Conservation (phyloP, 2,888 invertebrate species). For the Sceliomorpha sp. region DNA sequence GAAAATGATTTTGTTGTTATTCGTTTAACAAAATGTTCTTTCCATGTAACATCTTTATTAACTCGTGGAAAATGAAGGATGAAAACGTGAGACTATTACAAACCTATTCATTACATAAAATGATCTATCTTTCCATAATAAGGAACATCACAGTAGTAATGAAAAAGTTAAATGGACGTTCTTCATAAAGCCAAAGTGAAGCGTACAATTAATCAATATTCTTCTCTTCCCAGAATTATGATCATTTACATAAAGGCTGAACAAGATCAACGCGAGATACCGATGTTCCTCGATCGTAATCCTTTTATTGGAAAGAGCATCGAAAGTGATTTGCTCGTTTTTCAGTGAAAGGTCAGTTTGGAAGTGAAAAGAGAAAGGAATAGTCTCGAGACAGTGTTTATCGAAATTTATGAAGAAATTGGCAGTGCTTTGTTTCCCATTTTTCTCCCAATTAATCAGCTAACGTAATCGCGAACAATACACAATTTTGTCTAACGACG, state of each 20-base stretch:
- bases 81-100: too few relatives aligned
- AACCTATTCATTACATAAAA: too few relatives aligned
- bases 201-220: conserved; percentile 44
- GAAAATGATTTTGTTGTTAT: too few relatives aligned
- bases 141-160: conserved; percentile 4
- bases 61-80: too few relatives aligned
- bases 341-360: conserved; percentile 67
- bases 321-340: conserved; percentile 55
- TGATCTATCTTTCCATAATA: background rate
- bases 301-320: conserved; percentile 55
- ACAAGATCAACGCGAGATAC: conserved; percentile 46
- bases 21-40: too few relatives aligned
- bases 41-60: too few relatives aligned
- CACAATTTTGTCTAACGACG: too few relatives aligned
- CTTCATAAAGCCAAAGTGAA: conserved; percentile 26
- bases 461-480: too few relatives aligned
- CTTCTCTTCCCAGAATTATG: conserved; percentile 40
- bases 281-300: conserved; percentile 25
- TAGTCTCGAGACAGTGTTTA: conserved; percentile 33
- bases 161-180: conserved; percentile 19
- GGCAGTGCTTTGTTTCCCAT: background rate
- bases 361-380: conserved; percentile 71
- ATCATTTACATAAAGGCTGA: conserved; percentile 26
- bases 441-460: too few relatives aligned
- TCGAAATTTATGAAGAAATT: conserved; percentile 39